A percentile compares a stretch with the other conserved stretches of the same genome.
These are phyloP conservation scores for Enoplosus armatus DNA, from an alignment of 2,797 vertebrate genomes.

Conservation along the genomic window DNA sequence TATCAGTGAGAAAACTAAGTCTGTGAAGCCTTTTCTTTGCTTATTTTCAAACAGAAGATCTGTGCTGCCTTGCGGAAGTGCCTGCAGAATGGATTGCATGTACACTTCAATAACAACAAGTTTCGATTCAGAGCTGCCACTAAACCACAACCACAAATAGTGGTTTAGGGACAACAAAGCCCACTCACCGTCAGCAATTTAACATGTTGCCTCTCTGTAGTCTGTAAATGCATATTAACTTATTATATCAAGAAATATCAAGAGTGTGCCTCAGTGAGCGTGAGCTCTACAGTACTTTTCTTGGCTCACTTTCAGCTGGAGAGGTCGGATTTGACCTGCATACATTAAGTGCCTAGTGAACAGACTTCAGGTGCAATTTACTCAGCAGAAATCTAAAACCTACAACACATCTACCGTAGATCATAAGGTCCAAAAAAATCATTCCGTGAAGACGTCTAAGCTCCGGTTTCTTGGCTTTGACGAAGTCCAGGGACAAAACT, in stretches of 20 bases:
- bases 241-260: too few species aligned
- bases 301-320: neutral
- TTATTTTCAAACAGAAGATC: neutral
- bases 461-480: neutral
- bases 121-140: neutral
- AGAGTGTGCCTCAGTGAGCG: too few species aligned
- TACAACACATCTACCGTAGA: neutral
- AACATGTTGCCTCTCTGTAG: neutral
- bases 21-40: neutral
- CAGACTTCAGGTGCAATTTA: neutral
- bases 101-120: neutral
- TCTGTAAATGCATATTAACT: neutral
- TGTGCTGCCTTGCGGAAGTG: neutral
- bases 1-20: neutral
- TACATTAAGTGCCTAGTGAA: neutral
- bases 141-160: too few species aligned
- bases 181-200: neutral
- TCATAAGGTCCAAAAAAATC: neutral
- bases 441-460: neutral
- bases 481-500: neutral
- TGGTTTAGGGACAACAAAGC: neutral
- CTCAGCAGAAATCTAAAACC: neutral
- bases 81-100: neutral
- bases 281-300: neutral
- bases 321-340: neutral